Conservation (phyloP, 2,888 invertebrate species). For the Xanthorhoe spadicearia region DNA sequence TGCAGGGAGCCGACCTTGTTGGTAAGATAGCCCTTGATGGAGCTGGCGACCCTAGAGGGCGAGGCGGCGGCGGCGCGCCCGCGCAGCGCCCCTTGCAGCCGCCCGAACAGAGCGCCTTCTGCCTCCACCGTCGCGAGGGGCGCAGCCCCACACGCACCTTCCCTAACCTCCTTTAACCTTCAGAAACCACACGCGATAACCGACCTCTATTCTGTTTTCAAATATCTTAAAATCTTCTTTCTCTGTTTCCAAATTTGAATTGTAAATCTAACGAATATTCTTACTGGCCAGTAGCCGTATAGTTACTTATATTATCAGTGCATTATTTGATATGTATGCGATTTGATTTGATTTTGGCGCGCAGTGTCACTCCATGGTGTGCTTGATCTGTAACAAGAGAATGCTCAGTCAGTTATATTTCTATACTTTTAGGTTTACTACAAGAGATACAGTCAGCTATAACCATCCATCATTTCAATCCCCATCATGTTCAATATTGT, state of each 20-base stretch:
- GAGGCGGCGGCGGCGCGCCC: slow-evolving; percentile 89
- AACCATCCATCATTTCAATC: too few species aligned
- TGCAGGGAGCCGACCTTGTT: slow-evolving; percentile 88
- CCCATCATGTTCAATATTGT: too few species aligned
- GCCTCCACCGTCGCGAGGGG: slow-evolving; percentile 81
- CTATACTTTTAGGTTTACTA: neutral
- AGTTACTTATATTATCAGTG: slow-evolving; percentile 63
- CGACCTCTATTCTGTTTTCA: neutral
- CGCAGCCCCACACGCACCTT: slow-evolving; percentile 55
- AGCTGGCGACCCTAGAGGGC: slow-evolving; percentile 89
- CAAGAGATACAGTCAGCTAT: too few species aligned
- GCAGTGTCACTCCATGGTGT: slow-evolving; percentile 69
- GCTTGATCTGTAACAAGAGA: slow-evolving; percentile 70
- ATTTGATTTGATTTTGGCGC: slow-evolving; percentile 51
- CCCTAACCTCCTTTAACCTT: neutral
- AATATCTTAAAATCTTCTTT: neutral
- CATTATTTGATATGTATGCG: slow-evolving; percentile 79
- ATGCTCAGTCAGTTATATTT: neutral
- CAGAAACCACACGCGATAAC: neutral
- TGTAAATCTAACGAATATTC: neutral
- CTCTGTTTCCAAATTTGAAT: neutral
- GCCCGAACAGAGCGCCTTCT: slow-evolving; percentile 86
- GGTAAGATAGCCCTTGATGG: slow-evolving; percentile 89
- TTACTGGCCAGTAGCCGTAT: slow-evolving; percentile 18
- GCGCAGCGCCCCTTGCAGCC: slow-evolving; percentile 87